These are phyloP conservation scores for Metellina segmentata DNA, from an alignment of 2,888 invertebrate genomes.

Conservation along the genomic window DNA sequence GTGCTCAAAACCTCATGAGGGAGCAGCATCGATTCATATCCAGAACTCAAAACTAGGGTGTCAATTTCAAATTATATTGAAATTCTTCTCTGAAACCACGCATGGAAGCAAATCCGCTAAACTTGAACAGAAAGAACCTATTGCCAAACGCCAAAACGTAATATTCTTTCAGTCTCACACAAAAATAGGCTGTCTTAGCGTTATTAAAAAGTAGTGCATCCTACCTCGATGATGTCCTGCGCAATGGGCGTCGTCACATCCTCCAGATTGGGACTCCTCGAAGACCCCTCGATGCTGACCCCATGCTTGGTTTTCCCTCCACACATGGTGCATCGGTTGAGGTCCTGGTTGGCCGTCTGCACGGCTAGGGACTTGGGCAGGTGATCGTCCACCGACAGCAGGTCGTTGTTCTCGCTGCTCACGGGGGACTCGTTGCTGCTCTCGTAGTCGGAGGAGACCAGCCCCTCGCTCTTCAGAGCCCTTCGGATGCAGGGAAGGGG, in stretches of 20 bases:
- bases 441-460: constrained; percentile 80
- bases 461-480: constrained; percentile 67
- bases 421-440: constrained; percentile 82
- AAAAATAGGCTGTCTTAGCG: no score
- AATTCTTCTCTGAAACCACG: no score
- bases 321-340: constrained; percentile 68
- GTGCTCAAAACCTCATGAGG: no score
- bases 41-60: no score
- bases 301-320: constrained; percentile 69
- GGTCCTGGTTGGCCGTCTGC: constrained; percentile 42
- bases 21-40: no score
- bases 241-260: constrained; percentile 47
- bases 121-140: no score
- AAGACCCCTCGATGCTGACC: constrained; percentile 45
- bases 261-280: constrained; percentile 40
- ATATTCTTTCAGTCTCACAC: no score
- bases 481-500: constrained; percentile 77
- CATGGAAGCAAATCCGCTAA: no score
- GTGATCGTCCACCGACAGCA: constrained; percentile 26
- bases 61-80: no score
- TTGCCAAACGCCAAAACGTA: no score
- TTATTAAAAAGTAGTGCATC: neutral
- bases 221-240: constrained; percentile 52
- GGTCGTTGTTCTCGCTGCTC: constrained; percentile 78
- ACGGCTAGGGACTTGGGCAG: constrained; percentile 65